phyloP scores from a whole-genome alignment of 2,113 vertebrate species.

The Danionella cerebrum region DNA sequence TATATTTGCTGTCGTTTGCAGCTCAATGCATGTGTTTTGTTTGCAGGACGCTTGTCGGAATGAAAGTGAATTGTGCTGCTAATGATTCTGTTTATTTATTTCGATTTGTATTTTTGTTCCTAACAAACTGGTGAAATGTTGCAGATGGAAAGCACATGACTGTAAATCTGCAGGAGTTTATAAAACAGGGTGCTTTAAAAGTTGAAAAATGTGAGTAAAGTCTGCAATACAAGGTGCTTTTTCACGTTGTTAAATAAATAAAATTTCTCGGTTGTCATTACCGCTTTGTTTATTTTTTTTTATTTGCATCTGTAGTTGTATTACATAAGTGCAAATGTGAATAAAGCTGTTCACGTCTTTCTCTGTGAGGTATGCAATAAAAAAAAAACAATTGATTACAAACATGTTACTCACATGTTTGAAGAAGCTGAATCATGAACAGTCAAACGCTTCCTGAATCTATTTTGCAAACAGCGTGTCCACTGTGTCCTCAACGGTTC shows the following conservation, averaged over 20 bases:
- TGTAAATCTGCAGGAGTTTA: neutral
- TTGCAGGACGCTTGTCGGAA: neutral
- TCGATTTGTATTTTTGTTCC: neutral
- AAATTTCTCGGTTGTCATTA: neutral
- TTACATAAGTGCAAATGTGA: no score
- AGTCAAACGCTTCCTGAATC: no score
- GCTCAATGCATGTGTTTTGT: neutral
- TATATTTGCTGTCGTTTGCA: conserved; percentile 2
- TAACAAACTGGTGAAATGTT: neutral
- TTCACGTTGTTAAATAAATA: neutral
- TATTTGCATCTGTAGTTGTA: neutral
- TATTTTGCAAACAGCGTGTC: no score
- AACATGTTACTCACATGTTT: no score
- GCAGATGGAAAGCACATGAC: neutral
- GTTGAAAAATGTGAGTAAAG: conserved; percentile 3
- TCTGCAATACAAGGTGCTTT: conserved; percentile 34
- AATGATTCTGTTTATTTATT: conserved; percentile 5
- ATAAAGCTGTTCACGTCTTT: no score
- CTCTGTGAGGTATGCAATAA: no score
- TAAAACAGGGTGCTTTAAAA: conserved; percentile 1
- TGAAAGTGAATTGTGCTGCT: neutral
- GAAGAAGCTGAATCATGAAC: no score
- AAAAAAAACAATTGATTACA: no score
- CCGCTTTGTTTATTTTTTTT: neutral
- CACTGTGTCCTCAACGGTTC: no score